A percentile compares a stretch with the other conserved stretches of the same genome.
Evolutionary conservation across 1,140 invertebrate genomes (phyloP).

Genomic region (Battus philenor): DNA sequence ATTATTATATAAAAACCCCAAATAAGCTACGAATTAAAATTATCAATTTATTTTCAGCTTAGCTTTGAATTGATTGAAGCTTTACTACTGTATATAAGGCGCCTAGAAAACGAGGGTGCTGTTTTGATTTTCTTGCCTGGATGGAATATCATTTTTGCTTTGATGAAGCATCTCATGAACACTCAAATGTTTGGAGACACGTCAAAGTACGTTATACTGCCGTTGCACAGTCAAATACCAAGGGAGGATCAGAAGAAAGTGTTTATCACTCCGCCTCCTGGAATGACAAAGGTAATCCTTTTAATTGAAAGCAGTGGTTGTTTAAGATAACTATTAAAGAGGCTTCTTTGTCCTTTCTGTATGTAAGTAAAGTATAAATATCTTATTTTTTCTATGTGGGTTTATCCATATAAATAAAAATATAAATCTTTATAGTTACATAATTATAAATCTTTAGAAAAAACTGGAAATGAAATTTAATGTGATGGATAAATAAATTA

Average conservation of each 20-base stretch:
- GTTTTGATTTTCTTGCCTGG: slow-evolving; percentile 95
- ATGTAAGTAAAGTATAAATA: too few species aligned
- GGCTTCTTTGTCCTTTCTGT: too few species aligned
- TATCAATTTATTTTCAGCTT: slow-evolving; percentile 75
- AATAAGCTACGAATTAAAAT: too few species aligned
- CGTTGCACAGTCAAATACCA: slow-evolving; percentile 93
- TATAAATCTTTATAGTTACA: too few species aligned
- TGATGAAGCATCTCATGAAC: slow-evolving; percentile 90
- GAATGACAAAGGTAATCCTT: slow-evolving; percentile 61
- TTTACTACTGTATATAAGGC: slow-evolving; percentile 86
- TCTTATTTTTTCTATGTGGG: too few species aligned
- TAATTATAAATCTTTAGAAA: too few species aligned
- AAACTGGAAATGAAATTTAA: too few species aligned
- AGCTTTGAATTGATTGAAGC: slow-evolving; percentile 94
- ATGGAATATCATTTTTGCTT: slow-evolving; percentile 95
- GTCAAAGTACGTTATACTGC: slow-evolving; percentile 82
- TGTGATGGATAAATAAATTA: too few species aligned
- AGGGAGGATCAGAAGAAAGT: slow-evolving; percentile 93
- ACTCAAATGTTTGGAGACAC: slow-evolving; percentile 85
- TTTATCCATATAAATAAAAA: too few species aligned
- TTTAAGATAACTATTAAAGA: too few species aligned
- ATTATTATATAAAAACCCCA: too few species aligned
- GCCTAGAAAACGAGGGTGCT: slow-evolving; percentile 85
- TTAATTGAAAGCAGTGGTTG: too few species aligned
- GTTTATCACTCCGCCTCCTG: slow-evolving; percentile 85